Conservation (phyloP, 2,888 invertebrate species). For the Electrophaes corylata region DNA sequence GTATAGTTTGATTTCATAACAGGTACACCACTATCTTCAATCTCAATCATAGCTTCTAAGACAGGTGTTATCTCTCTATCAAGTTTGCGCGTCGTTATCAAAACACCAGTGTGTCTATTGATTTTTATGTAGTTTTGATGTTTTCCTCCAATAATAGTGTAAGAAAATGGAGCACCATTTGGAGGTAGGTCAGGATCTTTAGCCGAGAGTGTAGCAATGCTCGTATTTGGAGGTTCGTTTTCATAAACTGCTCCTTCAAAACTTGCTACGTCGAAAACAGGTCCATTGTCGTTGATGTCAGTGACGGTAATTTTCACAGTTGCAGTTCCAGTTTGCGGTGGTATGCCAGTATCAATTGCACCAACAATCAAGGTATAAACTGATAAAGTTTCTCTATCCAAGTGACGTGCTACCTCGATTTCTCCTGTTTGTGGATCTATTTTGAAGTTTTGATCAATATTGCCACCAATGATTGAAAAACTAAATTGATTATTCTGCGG, state of each 20-base stretch:
- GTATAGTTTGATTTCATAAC: constrained; percentile 92
- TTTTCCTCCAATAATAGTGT: constrained; percentile 90
- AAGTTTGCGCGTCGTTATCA: constrained; percentile 90
- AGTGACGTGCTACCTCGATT: constrained; percentile 88
- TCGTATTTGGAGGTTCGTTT: constrained; percentile 93
- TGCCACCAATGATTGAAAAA: constrained; percentile 94
- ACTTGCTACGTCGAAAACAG: constrained; percentile 89
- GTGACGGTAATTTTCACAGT: constrained; percentile 91
- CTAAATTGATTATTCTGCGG: constrained; percentile 96
- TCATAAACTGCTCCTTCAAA: constrained; percentile 92
- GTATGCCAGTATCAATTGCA: constrained; percentile 94
- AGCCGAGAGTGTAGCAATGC: constrained; percentile 93
- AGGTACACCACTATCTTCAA: constrained; percentile 94
- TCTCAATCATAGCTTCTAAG: constrained; percentile 90
- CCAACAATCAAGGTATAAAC: constrained; percentile 91
- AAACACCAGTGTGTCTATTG: constrained; percentile 91
- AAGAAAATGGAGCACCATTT: constrained; percentile 95
- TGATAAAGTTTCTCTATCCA: constrained; percentile 93
- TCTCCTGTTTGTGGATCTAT: constrained; percentile 94
- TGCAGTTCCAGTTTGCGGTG: constrained; percentile 96
- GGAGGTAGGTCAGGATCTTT: constrained; percentile 95
- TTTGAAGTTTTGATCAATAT: constrained; percentile 92
- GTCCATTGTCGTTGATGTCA: constrained; percentile 97
- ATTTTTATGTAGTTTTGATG: constrained; percentile 90
- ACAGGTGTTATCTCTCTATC: constrained; percentile 92